Evolutionary conservation across 2,113 vertebrate species (phyloP), one percentile per base, ranked within the genome.

Genomic region (Cavia porcellus): DNA sequence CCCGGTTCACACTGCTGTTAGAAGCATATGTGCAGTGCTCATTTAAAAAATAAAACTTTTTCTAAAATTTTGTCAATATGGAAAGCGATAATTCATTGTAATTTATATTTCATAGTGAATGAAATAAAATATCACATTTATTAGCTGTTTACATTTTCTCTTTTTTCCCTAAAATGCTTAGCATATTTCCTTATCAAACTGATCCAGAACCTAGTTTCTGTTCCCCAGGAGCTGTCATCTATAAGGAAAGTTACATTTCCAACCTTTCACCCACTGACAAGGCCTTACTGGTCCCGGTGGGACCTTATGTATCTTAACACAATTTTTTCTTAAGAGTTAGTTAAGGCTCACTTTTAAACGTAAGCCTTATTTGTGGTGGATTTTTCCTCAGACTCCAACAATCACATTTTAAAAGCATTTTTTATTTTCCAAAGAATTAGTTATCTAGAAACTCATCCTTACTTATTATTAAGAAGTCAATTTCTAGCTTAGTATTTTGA

Each of bases 401-500:
- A 79, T 1, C 25, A 28, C 42, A 81, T 75, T 19, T 85, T 82
- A 96, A 83, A 62, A 28, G 8, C 47, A 68, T 68, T 72, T 52
- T 90, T 87, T 68, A 55, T 91, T 30, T 90, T 89, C 47, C 59
- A 93, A 66, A 93, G 19, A 61, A 66, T 35, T 90, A 90, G 45
- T 50, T 86, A 93, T 22, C 80, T 7, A 38, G 30, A 62, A 86
- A 79, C 47, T 38, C 22, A 57, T 24, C 55, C 20, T n/a, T 68
- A n/a, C 66, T 88, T 75, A 96, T 88, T 75, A 96, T 74, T 47
- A 95, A 77, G n/a, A 85, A 52, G 17, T 72, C 84, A 70, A 62
- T 66, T 86, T 94, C 45, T 14, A 87, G 32, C 10, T 72, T 70
- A 64, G 32, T n/a, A 92, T n/a, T 88, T 90, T 70, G 28, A 90